phyloP scores from a whole-genome alignment of 1,140 invertebrate species.

The Listronotus bonariensis region DNA sequence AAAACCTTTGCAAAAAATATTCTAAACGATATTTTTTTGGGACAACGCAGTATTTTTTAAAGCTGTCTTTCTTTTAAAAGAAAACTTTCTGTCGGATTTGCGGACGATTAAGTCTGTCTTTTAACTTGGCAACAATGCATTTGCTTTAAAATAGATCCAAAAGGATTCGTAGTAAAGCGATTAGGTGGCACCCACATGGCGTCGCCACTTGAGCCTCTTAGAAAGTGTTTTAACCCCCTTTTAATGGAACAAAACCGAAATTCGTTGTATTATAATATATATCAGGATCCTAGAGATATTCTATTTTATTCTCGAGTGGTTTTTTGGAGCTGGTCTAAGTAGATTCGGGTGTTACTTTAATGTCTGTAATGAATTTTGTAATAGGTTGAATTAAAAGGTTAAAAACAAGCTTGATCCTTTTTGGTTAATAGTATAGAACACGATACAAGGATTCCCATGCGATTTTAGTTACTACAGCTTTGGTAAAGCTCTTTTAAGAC shows the following conservation, averaged over 20 bases:
- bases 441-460: no score
- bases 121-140: no score
- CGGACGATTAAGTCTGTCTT: no score
- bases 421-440: no score
- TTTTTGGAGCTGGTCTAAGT: constrained; percentile 8
- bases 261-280: constrained; percentile 10
- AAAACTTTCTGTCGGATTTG: no score
- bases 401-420: background rate
- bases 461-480: no score
- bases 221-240: constrained; percentile 14
- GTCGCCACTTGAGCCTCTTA: constrained; percentile 11
- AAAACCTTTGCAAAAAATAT: no score
- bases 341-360: constrained; percentile 13
- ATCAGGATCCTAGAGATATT: constrained; percentile 6
- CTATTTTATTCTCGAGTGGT: constrained; percentile 9
- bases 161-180: constrained; percentile 12
- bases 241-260: constrained; percentile 14
- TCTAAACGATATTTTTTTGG: no score
- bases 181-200: constrained; percentile 12
- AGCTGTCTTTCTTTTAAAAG: no score
- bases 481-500: no score
- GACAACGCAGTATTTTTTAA: no score
- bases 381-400: constrained; percentile 3
- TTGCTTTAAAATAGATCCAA: background rate
- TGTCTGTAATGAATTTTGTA: constrained; percentile 8